phyloP scores from a whole-genome alignment of 1,140 invertebrate genomes.

The Battus philenor region DNA sequence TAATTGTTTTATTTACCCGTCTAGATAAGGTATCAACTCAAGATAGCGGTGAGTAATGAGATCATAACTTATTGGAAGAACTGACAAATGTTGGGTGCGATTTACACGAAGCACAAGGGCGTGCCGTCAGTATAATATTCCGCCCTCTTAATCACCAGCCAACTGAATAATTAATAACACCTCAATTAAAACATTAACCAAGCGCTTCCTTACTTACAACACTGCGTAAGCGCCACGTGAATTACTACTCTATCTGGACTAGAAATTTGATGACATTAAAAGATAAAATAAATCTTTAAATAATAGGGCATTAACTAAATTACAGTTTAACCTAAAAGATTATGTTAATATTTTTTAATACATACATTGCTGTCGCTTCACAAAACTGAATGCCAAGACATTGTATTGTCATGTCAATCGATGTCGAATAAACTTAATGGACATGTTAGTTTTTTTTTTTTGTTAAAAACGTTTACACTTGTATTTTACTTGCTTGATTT shows the following conservation, averaged over 20 bases:
- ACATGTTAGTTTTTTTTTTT: background rate
- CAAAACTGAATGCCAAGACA: background rate
- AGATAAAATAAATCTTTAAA: no score
- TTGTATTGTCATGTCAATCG: slow-evolving; percentile 10
- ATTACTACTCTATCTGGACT: no score
- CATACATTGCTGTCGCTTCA: background rate
- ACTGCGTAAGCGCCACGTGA: background rate
- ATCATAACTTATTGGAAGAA: slow-evolving; percentile 20
- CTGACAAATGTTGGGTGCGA: slow-evolving; percentile 32
- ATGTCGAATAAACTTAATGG: slow-evolving; percentile 4
- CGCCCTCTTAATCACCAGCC: slow-evolving; percentile 57
- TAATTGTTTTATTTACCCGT: slow-evolving; percentile 7
- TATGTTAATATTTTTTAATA: no score
- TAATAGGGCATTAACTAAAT: no score
- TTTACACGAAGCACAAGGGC: slow-evolving; percentile 40
- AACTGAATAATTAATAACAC: slow-evolving; percentile 61
- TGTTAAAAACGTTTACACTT: background rate
- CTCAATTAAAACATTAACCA: slow-evolving; percentile 62
- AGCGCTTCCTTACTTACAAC: slow-evolving; percentile 32
- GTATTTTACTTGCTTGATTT: background rate
- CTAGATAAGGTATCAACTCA: slow-evolving; percentile 10
- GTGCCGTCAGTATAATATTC: slow-evolving; percentile 48
- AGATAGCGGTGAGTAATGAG: slow-evolving; percentile 19
- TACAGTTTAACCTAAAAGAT: no score
- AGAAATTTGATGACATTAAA: no score